Evolutionary conservation across 2,113 vertebrate genomes (phyloP), one percentile per base, ranked within the genome.

Genomic region (Labeo rohita): DNA sequence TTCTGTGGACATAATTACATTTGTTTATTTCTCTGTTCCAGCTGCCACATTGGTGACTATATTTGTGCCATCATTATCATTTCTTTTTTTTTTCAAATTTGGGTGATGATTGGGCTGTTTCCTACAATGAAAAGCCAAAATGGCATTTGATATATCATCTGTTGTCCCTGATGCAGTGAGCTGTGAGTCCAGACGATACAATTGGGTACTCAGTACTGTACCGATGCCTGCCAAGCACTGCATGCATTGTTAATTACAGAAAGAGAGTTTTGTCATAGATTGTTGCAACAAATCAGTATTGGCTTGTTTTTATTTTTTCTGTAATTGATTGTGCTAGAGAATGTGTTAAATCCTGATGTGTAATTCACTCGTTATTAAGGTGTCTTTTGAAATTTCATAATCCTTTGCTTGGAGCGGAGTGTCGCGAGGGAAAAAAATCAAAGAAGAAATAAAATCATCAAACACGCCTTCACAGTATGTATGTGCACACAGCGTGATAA

Each of bases 211-310:
- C 50, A 63, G 47, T 68, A 73, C 70, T 63, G 76, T 81, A 54
- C 68, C 56, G 49, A 68, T 56, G 70, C 82, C 56, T 88, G 87
- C 75, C 80, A 75, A 49, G 76, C 36, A 80, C 6, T 16, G 2
- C 59, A n/a, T 36, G 66, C 80, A 84, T 74, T 82, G 65, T 68
- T 65, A 23, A 11, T 39, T 52, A 81, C 3, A 12, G 76, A 28
- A 76, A 49, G 21, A 66, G 16, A 77, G 74, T 78, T 78, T 78
- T 59, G 52, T 56, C 10, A 43, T 43, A 59, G 28, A 79, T 56
- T 10, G 0, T 59, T 39, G 52, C 76, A 59, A 59, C 76, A 79
- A 61, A 13, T 43, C 18, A 79, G 8, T 8, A 61, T 79, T 21
- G 21, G 54, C 52, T 78, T 78, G 15, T 56, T 56, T 77, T 56